These are phyloP conservation scores for Steromphala cineraria DNA, from an alignment of 2,888 invertebrate species.

Conservation along the genomic window DNA sequence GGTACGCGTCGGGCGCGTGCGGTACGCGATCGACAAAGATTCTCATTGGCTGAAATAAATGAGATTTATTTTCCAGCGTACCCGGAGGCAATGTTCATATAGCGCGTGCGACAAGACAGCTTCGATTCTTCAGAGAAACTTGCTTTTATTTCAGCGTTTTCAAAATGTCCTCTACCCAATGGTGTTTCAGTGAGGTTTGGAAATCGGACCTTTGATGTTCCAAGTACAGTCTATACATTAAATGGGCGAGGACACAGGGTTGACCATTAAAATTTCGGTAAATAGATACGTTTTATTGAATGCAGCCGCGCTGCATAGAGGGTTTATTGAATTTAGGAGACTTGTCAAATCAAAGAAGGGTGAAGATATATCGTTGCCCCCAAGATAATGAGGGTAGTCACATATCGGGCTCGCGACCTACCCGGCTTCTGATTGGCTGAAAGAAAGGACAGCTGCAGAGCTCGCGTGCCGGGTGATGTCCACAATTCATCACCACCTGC, in stretches of 20 bases:
- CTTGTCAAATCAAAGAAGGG: conserved; percentile 19
- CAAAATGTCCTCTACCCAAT: neutral
- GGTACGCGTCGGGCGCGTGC: conserved; percentile 22
- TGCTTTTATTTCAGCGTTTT: neutral
- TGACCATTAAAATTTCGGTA: conserved; percentile 15
- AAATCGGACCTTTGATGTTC: neutral
- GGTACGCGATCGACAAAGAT: neutral
- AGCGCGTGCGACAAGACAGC: neutral
- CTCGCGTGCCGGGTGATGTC: conserved; percentile 62
- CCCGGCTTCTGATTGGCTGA: conserved; percentile 53
- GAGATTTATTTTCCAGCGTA: conserved; percentile 1
- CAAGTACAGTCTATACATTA: neutral
- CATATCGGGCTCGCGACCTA: neutral
- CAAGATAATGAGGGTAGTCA: conserved; percentile 13
- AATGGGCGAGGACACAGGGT: neutral
- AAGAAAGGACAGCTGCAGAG: conserved; percentile 53
- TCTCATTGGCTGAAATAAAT: conserved; percentile 3
- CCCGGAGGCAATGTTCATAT: neutral
- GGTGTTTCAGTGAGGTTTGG: neutral
- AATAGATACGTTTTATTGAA: conserved; percentile 23
- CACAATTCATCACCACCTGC: conserved; percentile 54
- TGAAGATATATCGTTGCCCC: conserved; percentile 15
- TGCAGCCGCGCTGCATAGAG: neutral
- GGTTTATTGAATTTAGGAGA: conserved; percentile 22
- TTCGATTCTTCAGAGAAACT: neutral